phyloP scores from a whole-genome alignment of 2,888 invertebrate species.

The Ischnura elegans region DNA sequence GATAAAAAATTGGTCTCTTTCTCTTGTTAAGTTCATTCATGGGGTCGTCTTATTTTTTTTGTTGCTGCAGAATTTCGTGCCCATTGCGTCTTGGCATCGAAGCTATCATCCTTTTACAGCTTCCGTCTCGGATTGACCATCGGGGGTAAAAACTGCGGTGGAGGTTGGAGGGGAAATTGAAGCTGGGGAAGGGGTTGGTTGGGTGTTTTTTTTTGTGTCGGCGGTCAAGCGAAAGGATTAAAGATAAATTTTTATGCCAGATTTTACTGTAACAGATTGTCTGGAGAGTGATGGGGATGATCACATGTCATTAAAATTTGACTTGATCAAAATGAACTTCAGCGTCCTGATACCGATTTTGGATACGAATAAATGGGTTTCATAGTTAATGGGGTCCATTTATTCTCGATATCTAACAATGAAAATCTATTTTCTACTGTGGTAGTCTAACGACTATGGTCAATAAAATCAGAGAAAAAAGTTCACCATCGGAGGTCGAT shows the following conservation, averaged over 20 bases:
- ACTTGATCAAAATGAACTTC: no score
- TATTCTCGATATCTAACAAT: no score
- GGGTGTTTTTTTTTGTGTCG: neutral
- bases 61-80: constrained; percentile 55
- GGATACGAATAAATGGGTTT: no score
- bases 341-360: no score
- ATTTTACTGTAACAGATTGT: neutral
- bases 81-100: constrained; percentile 61
- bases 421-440: no score
- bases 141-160: neutral
- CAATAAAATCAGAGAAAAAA: no score
- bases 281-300: neutral
- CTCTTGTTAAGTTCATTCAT: neutral
- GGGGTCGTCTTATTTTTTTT: constrained; percentile 4
- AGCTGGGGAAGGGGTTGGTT: neutral
- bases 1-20: neutral
- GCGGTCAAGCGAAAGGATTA: neutral
- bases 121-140: constrained; percentile 66
- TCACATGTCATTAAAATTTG: neutral
- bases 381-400: no score
- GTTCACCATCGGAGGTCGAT: no score
- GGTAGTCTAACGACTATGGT: no score
- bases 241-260: neutral
- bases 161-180: neutral
- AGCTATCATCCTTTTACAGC: constrained; percentile 55